Percentiles rank a stretch among this genome's conserved stretches.
phyloP scores from a whole-genome alignment of 2,113 vertebrate species.

The Morone saxatilis region DNA sequence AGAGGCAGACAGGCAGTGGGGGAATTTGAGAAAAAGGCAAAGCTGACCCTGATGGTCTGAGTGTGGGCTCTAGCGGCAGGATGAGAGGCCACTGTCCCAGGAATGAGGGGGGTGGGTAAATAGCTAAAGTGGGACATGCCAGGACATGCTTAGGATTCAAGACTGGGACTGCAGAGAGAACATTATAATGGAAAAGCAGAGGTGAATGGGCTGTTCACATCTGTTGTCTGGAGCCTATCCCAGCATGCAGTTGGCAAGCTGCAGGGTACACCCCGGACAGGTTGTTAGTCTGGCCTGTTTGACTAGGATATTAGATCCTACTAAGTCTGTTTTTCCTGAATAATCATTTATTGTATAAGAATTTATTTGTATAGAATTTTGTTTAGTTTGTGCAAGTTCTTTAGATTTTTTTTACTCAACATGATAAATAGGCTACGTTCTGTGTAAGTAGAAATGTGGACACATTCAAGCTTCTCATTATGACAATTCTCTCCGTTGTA shows the following conservation, averaged over 20 bases:
- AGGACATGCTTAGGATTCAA: constrained; percentile 74
- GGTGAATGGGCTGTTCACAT: constrained; percentile 62
- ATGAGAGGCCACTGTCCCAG: constrained; percentile 55
- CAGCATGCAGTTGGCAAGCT: constrained; percentile 41
- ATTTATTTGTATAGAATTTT: no score
- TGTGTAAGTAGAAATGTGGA: no score
- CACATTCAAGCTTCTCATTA: no score
- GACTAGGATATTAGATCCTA: constrained; percentile 1
- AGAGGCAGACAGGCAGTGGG: constrained; percentile 59
- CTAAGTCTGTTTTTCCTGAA: neutral
- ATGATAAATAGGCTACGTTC: no score
- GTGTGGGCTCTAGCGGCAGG: constrained; percentile 68
- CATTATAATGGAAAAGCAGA: constrained; percentile 56
- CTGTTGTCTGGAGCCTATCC: constrained; percentile 57
- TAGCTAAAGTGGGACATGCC: constrained; percentile 78
- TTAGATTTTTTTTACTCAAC: no score
- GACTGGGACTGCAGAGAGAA: constrained; percentile 51
- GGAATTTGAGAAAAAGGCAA: constrained; percentile 68
- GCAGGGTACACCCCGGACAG: neutral
- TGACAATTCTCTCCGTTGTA: no score
- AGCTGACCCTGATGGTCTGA: constrained; percentile 62
- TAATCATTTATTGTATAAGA: constrained; percentile 14
- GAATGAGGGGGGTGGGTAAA: constrained; percentile 63
- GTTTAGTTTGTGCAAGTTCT: no score
- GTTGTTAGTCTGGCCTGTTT: constrained; percentile 23